Percentiles rank a stretch among this genome's conserved stretches.
Evolutionary conservation across 2,888 invertebrate genomes (phyloP).

Genomic region (Plebejus melissa): DNA sequence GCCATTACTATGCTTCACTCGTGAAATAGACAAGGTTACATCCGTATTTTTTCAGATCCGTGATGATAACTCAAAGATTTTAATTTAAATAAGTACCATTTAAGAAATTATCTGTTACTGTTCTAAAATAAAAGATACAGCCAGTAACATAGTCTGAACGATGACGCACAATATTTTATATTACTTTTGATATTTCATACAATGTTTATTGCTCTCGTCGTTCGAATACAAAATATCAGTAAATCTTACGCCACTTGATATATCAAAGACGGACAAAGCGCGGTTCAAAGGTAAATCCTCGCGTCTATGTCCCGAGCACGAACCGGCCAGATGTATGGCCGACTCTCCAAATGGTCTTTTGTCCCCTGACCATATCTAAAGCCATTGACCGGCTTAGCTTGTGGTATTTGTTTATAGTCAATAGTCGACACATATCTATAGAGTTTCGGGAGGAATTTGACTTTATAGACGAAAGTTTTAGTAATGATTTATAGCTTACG

Average conservation of each 20-base stretch:
- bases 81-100: too few species aligned
- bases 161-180: too few species aligned
- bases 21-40: too few species aligned
- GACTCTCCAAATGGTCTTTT: conserved; percentile 39
- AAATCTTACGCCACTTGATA: conserved; percentile 11
- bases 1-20: too few species aligned
- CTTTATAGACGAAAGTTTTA: neutral
- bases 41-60: too few species aligned
- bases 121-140: too few species aligned
- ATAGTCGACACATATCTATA: neutral
- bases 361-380: conserved; percentile 45
- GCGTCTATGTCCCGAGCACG: conserved; percentile 64
- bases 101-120: too few species aligned
- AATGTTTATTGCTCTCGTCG: neutral
- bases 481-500: too few species aligned
- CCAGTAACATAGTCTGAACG: too few species aligned
- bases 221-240: neutral
- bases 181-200: too few species aligned
- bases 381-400: conserved; percentile 49
- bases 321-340: conserved; percentile 66
- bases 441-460: neutral
- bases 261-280: conserved; percentile 7
- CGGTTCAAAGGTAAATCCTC: conserved; percentile 52
- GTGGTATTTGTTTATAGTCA: conserved; percentile 8
- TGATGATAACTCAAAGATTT: too few species aligned